Evolutionary conservation across 2,888 invertebrate species (phyloP).

Genomic region (Eueremaeus valkanovi): DNA sequence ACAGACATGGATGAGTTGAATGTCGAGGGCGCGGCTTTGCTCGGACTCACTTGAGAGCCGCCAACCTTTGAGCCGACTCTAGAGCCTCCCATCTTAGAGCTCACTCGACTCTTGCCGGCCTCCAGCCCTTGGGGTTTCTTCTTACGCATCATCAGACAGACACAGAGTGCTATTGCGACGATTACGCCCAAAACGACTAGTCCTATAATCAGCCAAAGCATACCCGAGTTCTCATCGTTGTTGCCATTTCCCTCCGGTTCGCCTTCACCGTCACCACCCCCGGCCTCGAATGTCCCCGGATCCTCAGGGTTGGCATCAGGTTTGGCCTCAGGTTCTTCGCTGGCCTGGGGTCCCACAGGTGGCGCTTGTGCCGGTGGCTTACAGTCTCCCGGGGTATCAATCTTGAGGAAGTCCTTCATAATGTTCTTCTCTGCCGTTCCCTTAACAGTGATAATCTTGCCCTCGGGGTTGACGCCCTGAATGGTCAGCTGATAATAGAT

Average conservation of each 20-base stretch:
- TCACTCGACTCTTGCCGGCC: neutral
- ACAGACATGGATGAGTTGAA: too few relatives aligned
- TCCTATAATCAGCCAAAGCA: neutral
- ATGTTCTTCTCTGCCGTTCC: neutral
- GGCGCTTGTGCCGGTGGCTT: neutral
- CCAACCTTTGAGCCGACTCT: neutral
- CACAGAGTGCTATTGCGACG: neutral
- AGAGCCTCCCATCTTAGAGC: neutral
- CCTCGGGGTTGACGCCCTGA: neutral
- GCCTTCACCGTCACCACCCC: neutral
- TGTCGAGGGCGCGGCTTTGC: too few relatives aligned
- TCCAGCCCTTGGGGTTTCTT: too few relatives aligned
- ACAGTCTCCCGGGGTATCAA: neutral
- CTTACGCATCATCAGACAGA: too few relatives aligned
- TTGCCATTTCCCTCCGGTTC: neutral
- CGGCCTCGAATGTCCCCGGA: too few relatives aligned
- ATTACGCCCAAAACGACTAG: neutral
- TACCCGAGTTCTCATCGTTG: too few relatives aligned
- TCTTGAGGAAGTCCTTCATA: neutral
- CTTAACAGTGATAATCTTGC: neutral
- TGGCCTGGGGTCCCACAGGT: neutral
- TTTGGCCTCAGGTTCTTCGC: too few relatives aligned
- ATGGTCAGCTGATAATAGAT: neutral
- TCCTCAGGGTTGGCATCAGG: too few relatives aligned
- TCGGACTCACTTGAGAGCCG: too few relatives aligned